Conservation (phyloP, 2,888 invertebrate genomes). For the Pachycephus smyrnensis region DNA sequence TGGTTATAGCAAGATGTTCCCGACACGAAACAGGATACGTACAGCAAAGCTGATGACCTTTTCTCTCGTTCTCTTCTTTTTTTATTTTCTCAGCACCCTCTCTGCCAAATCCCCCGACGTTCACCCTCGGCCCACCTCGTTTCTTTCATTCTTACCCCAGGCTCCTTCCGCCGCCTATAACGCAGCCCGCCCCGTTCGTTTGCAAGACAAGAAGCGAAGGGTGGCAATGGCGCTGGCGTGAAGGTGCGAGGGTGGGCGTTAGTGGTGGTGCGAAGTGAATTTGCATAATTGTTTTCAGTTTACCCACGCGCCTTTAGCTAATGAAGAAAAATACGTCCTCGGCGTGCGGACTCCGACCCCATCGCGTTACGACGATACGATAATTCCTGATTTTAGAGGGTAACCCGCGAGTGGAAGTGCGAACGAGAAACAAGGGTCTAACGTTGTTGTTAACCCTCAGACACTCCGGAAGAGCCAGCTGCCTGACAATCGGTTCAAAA, state of each 20-base stretch:
- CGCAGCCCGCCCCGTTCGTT: background rate
- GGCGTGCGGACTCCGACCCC: conserved; percentile 17
- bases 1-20: conserved; percentile 4
- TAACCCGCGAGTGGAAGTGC: background rate
- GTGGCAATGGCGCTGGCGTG: background rate
- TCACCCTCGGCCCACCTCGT: background rate
- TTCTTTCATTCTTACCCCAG: background rate
- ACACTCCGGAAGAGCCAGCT: background rate
- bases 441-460: background rate
- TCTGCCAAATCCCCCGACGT: background rate
- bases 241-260: background rate
- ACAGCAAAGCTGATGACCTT: background rate
- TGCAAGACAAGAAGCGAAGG: background rate
- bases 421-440: background rate
- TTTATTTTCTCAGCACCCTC: background rate
- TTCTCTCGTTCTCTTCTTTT: background rate
- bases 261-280: conserved; percentile 36
- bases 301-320: conserved; percentile 43
- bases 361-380: conserved; percentile 23
- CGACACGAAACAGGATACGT: conserved; percentile 6
- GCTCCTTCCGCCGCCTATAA: background rate
- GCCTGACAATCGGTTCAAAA: background rate
- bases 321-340: conserved; percentile 57
- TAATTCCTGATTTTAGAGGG: conserved; percentile 33
- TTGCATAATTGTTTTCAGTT: conserved; percentile 60